Conservation (phyloP, 2,797 vertebrate species). For the Astyanax mexicanus region DNA sequence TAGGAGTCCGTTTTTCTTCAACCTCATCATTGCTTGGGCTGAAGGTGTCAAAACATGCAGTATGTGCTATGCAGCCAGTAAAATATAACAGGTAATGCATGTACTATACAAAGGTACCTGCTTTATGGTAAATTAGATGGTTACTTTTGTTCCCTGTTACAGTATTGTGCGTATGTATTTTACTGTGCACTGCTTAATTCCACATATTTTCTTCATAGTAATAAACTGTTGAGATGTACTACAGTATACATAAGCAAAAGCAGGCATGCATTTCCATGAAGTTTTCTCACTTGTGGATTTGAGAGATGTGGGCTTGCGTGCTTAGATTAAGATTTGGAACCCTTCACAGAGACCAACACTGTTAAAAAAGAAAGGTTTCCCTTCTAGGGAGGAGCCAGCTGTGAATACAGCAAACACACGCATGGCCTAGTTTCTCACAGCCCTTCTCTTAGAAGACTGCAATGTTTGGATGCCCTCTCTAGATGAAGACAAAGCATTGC, state of each 20-base stretch:
- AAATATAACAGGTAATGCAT: neutral
- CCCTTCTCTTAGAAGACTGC: conserved; percentile 1
- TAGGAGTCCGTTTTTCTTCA: conserved; percentile 4
- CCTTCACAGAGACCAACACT: conserved; percentile 20
- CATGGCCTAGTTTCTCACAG: conserved; percentile 12
- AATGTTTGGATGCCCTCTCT: conserved; percentile 32
- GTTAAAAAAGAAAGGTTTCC: conserved; percentile 24
- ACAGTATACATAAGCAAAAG: neutral
- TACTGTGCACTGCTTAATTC: no score
- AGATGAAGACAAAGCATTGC: conserved; percentile 53
- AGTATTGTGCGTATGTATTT: no score
- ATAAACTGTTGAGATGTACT: conserved; percentile 3
- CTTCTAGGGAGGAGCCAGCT: conserved; percentile 9
- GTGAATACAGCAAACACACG: conserved; percentile 8
- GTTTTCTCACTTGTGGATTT: conserved; percentile 27
- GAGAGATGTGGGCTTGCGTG: neutral
- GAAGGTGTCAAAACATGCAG: neutral
- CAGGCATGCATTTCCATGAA: no score
- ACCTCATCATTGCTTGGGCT: neutral
- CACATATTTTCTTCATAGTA: no score
- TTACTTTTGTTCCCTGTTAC: neutral
- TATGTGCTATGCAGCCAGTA: neutral
- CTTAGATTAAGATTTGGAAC: neutral
- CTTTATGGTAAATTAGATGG: neutral
- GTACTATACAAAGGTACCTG: neutral